Base-by-base conservation (phyloP, 2,888 invertebrate species). In the Ceraclea dissimilis region DNA sequence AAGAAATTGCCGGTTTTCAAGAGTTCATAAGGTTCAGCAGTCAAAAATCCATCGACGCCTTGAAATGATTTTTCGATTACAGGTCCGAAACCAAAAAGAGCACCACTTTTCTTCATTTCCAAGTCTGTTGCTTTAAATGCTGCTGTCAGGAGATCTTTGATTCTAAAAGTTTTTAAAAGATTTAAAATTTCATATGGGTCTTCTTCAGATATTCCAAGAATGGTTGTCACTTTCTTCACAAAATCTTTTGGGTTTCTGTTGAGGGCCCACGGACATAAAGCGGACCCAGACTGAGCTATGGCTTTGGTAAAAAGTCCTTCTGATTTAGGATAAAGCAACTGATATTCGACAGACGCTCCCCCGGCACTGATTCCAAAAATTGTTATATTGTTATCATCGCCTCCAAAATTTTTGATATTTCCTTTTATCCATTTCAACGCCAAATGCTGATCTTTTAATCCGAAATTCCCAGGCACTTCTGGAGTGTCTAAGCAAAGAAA, bases 11-110 rank as follows among this genome's bases (percentile, higher is more conserved):
- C 70, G 51, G 65, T 64, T 56, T 70, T 69, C 13, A 80, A 56
- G 6, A 78, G 68, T 49, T 78, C 62, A 63, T 82, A 49, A 66
- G 85, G 65, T 63, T 70, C 51, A 74, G 74, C 0, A 17, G 31
- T 44, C 6, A 55, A 33, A 52, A 60, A 60, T 31, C 51, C 21
- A 17, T 57, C 48, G 1, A 57, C 43, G n/a, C 34, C 21, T 31
- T 39, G 31, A 48, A 56, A 56, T 13, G 1, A 4, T 31, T 57
- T 54, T 43, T 60, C 60, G 2, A 60, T 54, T 1, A 60, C 60
- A 5, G 60, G 60, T 26, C 33, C 50, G 51, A 77, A 78, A 0
- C 74, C 72, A 47, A 54, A 57, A 11, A 57, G 4, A 21, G 33
- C 51, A 19, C 52, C 49, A 16, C 20, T 6, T 53, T 53, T 47